Base-by-base conservation (phyloP, 92 coral and sea anemone genomes). In the Montipora capitata region DNA sequence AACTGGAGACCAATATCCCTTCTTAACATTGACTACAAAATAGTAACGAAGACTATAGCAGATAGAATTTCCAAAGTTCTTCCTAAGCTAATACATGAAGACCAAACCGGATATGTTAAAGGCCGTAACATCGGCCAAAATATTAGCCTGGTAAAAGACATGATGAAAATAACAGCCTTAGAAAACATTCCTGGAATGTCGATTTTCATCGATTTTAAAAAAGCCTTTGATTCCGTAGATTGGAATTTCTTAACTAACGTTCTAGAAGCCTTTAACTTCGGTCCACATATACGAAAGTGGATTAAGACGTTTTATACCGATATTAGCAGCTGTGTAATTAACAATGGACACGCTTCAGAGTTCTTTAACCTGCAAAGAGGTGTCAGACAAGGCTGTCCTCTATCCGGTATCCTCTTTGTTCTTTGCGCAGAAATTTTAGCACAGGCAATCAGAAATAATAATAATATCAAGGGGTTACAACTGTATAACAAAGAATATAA, bases 1-100 rank as follows among this genome's bases (percentile, higher is more conserved):
- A 74, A 74, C 65, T 74, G 79, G 79, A 48, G 78, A 73, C 78
- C 77, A 48, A 43, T 72, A 72, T 13, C 77, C 27, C 39, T 67
- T 20, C 72, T 67, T 67, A 67, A 67, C 16, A 40, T 67, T 13
- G 77, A 72, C 59, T 73, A 73, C 59, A 73, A 73, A 73, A 43
- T 73, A 14, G 59, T 27, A 73, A 73, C 58, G 0, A 73, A 73
- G 40, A 20, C 59, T 17, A 73, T 14, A 73, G 40, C 61, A 44
- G 38, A 12, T 73, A 73, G 78, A 51, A 73, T 45, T 2, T 42
- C 78, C 78, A 73, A 73, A 42, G 58, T 43, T 73, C 58, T 43
- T 73, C 78, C 27, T 38, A 73, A 51, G 43, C 57, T 73, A 14
- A 73, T 73, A 15, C 9, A 73, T 73, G 78, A 42, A 15, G 18